These are phyloP conservation scores for Eupsittula cactorum DNA, from an alignment of 2,113 vertebrate genomes.

Conservation along the genomic window DNA sequence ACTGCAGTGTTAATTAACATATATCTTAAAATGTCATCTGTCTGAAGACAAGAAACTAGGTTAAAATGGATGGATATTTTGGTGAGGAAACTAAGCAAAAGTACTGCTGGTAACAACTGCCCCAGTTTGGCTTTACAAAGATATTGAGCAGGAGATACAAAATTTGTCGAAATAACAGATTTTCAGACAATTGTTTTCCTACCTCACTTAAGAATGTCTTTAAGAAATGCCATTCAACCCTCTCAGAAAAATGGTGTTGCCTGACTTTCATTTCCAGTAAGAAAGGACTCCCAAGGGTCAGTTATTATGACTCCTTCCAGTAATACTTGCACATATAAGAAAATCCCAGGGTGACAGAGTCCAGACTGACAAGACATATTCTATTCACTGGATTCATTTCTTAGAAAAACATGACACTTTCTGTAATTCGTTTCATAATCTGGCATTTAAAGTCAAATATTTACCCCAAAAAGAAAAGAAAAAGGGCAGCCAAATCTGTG, in stretches of 20 bases:
- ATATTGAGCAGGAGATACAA: neutral
- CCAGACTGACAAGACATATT: neutral
- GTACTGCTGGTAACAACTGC: neutral
- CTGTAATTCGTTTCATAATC: slow-evolving; percentile 26
- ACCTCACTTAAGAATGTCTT: neutral
- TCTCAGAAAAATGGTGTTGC: neutral
- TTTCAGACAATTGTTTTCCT: neutral
- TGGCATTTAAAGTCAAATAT: neutral
- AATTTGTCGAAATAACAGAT: neutral
- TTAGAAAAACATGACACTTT: slow-evolving; percentile 18
- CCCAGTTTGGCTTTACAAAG: neutral
- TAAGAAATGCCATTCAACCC: neutral
- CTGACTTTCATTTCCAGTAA: neutral
- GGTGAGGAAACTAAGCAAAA: neutral
- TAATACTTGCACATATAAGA: neutral
- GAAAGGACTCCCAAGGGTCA: neutral
- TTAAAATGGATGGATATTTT: neutral
- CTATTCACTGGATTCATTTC: neutral
- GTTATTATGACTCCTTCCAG: neutral
- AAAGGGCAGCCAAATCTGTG: neutral
- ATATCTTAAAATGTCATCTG: neutral
- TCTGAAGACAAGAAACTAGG: neutral
- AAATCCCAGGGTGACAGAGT: neutral
- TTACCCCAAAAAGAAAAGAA: neutral
- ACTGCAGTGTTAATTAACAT: neutral